Evolutionary conservation across 2,797 vertebrate species (phyloP).

Genomic region (Peromyscus eremicus): DNA sequence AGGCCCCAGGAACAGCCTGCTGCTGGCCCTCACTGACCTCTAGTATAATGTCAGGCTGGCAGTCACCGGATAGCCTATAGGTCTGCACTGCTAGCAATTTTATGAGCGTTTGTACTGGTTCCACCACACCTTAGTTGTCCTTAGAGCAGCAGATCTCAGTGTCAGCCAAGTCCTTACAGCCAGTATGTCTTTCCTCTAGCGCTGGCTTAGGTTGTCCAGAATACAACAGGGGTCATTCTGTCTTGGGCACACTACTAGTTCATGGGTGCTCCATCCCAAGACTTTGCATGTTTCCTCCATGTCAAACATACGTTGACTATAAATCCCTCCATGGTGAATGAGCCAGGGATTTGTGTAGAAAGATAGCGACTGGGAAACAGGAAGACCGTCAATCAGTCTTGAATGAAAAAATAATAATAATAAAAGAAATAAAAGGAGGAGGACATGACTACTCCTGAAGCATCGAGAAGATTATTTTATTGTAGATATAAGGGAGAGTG

Average conservation of each 20-base stretch:
- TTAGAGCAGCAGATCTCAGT: neutral
- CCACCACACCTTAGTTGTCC: neutral
- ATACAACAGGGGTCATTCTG: neutral
- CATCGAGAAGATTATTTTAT: neutral
- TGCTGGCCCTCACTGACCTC: neutral
- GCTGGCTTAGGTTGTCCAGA: neutral
- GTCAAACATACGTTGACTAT: neutral
- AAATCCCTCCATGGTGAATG: neutral
- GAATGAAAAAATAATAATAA: too few relatives aligned
- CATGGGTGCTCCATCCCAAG: neutral
- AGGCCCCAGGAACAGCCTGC: neutral
- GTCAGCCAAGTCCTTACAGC: neutral
- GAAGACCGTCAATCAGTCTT: neutral
- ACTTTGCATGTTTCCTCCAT: neutral
- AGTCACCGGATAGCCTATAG: rapidly evolving
- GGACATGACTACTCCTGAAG: neutral
- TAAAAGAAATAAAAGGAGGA: neutral
- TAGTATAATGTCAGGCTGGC: neutral
- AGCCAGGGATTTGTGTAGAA: neutral
- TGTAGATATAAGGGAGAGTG: neutral
- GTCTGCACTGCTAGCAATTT: neutral
- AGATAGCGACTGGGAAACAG: neutral
- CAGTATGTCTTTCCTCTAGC: neutral
- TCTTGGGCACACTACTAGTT: neutral
- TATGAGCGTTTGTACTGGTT: rapidly evolving